Evolutionary conservation across 2,888 invertebrate genomes (phyloP).

Genomic region (Panopea generosa): DNA sequence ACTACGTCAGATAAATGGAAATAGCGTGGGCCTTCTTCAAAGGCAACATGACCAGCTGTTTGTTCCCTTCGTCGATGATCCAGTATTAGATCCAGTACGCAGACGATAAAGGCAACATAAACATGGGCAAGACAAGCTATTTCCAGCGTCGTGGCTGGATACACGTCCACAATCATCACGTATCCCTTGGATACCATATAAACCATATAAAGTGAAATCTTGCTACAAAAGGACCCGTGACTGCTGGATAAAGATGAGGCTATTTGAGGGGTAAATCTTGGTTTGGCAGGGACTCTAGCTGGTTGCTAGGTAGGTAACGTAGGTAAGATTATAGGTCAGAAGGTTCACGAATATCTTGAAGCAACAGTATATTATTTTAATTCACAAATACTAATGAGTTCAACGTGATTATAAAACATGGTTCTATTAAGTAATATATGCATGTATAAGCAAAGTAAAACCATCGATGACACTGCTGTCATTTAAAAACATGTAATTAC

Average conservation of each 20-base stretch:
- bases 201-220: conserved; percentile 18
- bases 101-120: conserved; percentile 25
- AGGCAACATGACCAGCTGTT: conserved; percentile 41
- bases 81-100: conserved; percentile 23
- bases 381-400: no score
- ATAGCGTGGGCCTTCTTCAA: conserved; percentile 27
- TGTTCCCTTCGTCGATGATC: conserved; percentile 34
- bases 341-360: no score
- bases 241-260: conserved; percentile 21
- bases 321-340: no score
- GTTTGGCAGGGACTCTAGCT: conserved; percentile 36
- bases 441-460: no score
- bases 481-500: no score
- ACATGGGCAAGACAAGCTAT: conserved; percentile 6
- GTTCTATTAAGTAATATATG: no score
- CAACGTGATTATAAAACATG: no score
- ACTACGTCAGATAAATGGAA: conserved; percentile 17
- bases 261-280: conserved; percentile 21
- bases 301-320: conserved; percentile 24
- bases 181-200: conserved; percentile 49
- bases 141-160: conserved; percentile 28
- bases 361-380: no score
- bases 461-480: no score
- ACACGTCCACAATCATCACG: conserved; percentile 33
- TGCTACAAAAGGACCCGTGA: conserved; percentile 20